Evolutionary conservation across 2,113 vertebrate genomes (phyloP).

Genomic region (Rhineura floridana): DNA sequence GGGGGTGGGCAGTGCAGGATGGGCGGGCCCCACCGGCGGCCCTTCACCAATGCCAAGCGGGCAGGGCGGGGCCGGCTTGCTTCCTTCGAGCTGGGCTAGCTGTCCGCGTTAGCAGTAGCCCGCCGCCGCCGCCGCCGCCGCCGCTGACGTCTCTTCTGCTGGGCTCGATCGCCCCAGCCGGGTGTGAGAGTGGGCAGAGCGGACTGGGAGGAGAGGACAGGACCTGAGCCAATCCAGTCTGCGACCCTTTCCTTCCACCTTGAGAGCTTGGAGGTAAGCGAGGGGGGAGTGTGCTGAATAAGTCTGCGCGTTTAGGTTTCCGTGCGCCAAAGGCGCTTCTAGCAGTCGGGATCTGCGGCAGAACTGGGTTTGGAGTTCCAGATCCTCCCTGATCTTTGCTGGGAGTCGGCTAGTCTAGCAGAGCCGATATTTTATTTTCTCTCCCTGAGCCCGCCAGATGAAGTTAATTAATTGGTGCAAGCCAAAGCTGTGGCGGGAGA

Average conservation of each 20-base stretch:
- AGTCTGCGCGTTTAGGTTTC: too few species aligned
- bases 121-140: neutral
- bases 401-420: neutral
- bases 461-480: neutral
- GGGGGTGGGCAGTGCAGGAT: neutral
- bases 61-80: neutral
- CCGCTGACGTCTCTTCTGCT: too few species aligned
- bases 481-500: neutral
- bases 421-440: neutral
- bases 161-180: neutral
- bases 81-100: neutral
- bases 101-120: too few species aligned
- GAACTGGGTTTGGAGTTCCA: neutral
- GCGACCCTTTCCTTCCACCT: neutral
- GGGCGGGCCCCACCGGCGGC: neutral
- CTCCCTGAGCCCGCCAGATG: neutral
- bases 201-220: neutral
- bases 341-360: neutral
- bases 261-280: neutral
- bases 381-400: neutral
- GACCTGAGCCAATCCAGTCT: neutral
- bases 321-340: neutral
- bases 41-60: neutral
- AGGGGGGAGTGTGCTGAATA: too few species aligned
- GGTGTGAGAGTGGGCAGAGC: neutral